These are phyloP conservation scores for Archivesica marissinica DNA, from an alignment of 1,140 invertebrate genomes.

Conservation along the genomic window DNA sequence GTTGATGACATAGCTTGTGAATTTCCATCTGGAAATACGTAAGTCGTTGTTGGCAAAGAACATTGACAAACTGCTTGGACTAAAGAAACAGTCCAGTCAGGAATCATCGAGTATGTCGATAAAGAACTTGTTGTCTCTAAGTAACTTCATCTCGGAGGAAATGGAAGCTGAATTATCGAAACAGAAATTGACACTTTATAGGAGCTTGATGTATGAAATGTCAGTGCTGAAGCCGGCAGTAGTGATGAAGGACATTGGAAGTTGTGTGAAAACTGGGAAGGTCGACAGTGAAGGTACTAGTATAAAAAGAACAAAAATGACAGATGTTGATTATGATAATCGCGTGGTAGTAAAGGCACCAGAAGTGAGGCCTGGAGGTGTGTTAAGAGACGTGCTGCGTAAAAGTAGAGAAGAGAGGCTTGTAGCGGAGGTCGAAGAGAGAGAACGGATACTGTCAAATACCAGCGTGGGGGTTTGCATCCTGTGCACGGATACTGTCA, in stretches of 20 bases:
- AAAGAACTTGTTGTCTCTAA: conserved; percentile 56
- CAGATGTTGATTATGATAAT: neutral
- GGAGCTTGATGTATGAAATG: conserved; percentile 72
- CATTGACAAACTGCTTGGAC: conserved; percentile 74
- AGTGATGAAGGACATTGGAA: conserved; percentile 52
- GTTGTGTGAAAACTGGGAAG: neutral
- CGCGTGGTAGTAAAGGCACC: neutral
- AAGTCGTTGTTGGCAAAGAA: conserved; percentile 72
- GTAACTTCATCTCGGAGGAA: conserved; percentile 74
- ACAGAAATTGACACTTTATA: conserved; percentile 74
- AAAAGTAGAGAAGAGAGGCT: conserved; percentile 7
- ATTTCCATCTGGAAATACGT: conserved; percentile 75
- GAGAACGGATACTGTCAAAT: no score
- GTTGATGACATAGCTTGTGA: conserved; percentile 39
- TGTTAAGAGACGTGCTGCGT: neutral
- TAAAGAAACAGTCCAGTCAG: conserved; percentile 66
- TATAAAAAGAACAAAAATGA: neutral
- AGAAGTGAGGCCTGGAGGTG: conserved; percentile 3
- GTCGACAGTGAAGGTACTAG: neutral
- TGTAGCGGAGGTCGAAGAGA: neutral
- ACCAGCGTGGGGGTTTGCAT: no score
- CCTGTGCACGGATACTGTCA: no score
- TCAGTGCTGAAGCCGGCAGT: conserved; percentile 46
- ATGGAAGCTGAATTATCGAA: conserved; percentile 73
- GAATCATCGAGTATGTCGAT: neutral